A percentile compares a stretch with the other conserved stretches of the same genome.
Evolutionary conservation across 1,140 invertebrate genomes (phyloP).

Genomic region (Meloidogyne hapla): DNA sequence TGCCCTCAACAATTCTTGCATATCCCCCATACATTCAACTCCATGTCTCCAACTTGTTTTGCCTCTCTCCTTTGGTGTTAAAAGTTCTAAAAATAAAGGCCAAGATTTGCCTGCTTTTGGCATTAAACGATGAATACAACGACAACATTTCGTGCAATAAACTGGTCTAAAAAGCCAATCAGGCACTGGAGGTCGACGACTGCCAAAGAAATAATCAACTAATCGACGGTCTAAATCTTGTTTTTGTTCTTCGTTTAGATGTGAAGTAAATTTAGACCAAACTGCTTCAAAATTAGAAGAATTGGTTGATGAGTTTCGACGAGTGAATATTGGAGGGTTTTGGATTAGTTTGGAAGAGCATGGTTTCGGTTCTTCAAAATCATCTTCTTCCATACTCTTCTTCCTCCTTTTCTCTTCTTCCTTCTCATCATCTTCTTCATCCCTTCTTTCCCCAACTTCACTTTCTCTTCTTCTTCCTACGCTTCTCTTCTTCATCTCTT

Average conservation of each 20-base stretch:
- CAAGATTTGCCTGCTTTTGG: background rate
- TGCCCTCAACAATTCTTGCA: conserved; percentile 3
- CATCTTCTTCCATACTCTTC: background rate
- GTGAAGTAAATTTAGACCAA: conserved; percentile 15
- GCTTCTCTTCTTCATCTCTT: background rate
- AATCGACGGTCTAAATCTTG: conserved; percentile 19
- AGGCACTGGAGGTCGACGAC: conserved; percentile 1
- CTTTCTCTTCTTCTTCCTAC: background rate
- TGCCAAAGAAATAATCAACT: conserved; percentile 14
- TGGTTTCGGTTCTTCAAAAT: background rate
- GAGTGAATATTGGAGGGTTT: background rate
- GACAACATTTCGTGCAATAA: conserved; percentile 9
- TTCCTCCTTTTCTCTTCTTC: background rate
- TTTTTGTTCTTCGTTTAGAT: conserved; percentile 16
- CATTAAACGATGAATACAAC: conserved; percentile 6
- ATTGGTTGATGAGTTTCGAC: background rate
- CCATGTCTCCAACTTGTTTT: background rate
- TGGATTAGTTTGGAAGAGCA: background rate
- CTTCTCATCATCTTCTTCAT: background rate
- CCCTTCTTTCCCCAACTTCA: background rate
- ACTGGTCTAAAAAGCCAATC: conserved; percentile 27
- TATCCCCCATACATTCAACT: background rate
- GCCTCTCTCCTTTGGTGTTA: conserved; percentile 6
- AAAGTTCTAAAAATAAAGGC: conserved; percentile 13
- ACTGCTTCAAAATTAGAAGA: background rate